These are phyloP conservation scores for Patella ulyssiponensis DNA, from an alignment of 2,888 invertebrate species.

Conservation along the genomic window DNA sequence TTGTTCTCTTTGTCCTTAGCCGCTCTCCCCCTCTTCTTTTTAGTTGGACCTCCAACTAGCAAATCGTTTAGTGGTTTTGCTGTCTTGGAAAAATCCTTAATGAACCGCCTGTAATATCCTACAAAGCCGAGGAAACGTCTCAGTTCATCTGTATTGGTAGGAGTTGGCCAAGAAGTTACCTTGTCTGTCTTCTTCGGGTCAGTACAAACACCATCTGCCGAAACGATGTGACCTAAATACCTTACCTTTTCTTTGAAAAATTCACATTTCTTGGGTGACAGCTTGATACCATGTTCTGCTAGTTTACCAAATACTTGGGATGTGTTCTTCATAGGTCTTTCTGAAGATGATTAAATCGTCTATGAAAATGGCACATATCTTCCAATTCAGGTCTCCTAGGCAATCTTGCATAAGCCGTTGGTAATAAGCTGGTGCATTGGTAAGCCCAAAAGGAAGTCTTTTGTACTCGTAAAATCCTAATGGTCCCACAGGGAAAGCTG, in stretches of 20 bases:
- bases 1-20: no score
- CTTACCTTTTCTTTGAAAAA: not conserved
- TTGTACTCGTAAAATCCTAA: no score
- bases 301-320: no score
- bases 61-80: slow-evolving; percentile 22
- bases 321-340: no score
- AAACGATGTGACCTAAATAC: not conserved
- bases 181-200: not conserved
- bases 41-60: not conserved
- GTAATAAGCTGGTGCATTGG: no score
- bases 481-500: no score
- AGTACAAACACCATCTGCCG: not conserved
- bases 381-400: no score
- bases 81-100: slow-evolving; percentile 17
- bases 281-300: no score
- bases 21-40: slow-evolving; percentile 5
- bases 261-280: not conserved
- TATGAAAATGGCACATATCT: no score
- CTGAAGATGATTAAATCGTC: not conserved
- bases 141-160: not conserved
- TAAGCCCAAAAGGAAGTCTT: no score
- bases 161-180: not conserved
- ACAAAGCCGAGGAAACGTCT: slow-evolving; percentile 6
- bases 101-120: slow-evolving; percentile 18
- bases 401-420: no score